phyloP scores from a whole-genome alignment of 2,888 invertebrate species.

The Invenusta paracnida region DNA sequence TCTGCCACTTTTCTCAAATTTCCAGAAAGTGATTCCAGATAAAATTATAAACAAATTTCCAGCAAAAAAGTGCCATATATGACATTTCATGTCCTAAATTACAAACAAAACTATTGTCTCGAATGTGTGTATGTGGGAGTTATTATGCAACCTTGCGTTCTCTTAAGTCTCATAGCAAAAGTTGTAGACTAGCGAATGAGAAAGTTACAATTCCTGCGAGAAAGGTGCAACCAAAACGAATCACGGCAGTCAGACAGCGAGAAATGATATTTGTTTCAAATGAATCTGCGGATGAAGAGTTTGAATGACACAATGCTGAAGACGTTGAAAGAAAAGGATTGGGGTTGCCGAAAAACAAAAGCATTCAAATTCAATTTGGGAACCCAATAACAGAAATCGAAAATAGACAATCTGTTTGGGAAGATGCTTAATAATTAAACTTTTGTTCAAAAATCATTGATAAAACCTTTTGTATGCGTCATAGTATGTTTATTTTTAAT shows the following conservation, averaged over 20 bases:
- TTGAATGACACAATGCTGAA: neutral
- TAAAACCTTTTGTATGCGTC: neutral
- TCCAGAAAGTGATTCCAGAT: neutral
- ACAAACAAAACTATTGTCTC: neutral
- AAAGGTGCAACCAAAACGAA: slow-evolving; percentile 12
- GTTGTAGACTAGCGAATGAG: neutral
- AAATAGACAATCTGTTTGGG: slow-evolving; percentile 7
- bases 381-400: neutral
- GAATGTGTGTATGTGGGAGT: neutral
- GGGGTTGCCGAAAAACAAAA: neutral
- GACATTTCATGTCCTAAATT: neutral
- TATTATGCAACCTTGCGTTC: neutral
- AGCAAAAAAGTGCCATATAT: neutral
- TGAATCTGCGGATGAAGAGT: neutral
- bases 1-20: neutral
- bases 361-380: neutral
- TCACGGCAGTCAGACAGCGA: neutral
- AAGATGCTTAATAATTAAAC: slow-evolving; percentile 16
- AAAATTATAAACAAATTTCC: neutral
- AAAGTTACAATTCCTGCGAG: neutral
- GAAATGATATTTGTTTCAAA: slow-evolving; percentile 1
- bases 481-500: neutral
- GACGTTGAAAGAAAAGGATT: neutral
- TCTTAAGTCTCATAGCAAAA: neutral
- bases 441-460: neutral